Base-by-base conservation (phyloP, 2,888 invertebrate species). In the Thalpophila matura region DNA sequence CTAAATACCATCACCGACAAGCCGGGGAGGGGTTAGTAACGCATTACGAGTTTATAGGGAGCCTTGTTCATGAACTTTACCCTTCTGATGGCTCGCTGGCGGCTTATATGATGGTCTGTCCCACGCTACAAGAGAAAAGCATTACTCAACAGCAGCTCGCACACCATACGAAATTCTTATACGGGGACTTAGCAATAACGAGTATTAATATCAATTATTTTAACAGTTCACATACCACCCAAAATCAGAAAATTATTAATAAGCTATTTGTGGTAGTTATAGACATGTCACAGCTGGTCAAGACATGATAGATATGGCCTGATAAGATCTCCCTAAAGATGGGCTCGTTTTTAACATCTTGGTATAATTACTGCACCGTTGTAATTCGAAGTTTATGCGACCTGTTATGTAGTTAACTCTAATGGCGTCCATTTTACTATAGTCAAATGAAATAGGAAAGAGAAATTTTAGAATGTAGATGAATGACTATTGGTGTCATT, bases 21-120 rank as follows among this genome's bases (percentile, higher is more conserved):
- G 91, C 91, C 81, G 79, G 79, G 84, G 81, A 83, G 84, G 75
- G 80, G 86, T 93, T 93, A 94, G 90, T 92, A 88, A 84, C 79
- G 89, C 89, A 85, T 83, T 83, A 87, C 83, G 84, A 84, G 79
- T 83, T 88, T 88, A 89, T 82, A 87, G 83, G 86, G 86, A 86
- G 87, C 85, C 85, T 86, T 85, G 86, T 85, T 86, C 84, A 82
- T 86, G 73, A 90, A 93, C 92, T 83, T 95, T 95, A 94, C 94
- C 95, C 94, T 91, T 91, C 80, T 92, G 93, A 87, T 95, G 95
- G 79, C 91, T 92, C 84, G 91, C 79, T 79, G 94, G 94, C 90
- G 89, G 89, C 89, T 83, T 90, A 89, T 92, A 92, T 87, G 84
- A 83, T 86, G 89, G 88, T 84, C 90, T 89, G 89, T 85, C 90